Evolutionary conservation across 2,888 invertebrate species (phyloP), one percentile per base, ranked within the genome.

Genomic region (Baccha elongata): DNA sequence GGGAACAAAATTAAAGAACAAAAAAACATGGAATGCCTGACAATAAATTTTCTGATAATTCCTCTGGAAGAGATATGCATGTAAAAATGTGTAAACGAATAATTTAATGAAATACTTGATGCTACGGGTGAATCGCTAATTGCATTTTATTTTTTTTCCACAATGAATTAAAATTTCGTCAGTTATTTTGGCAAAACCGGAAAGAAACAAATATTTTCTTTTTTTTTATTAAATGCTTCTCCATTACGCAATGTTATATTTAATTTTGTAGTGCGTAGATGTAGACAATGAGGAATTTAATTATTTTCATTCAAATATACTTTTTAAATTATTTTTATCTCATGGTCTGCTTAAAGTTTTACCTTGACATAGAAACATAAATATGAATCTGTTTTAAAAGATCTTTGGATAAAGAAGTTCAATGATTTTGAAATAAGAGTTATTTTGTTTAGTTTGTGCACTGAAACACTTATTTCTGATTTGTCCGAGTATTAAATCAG

Each of bases 141-240:
- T 69, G 79, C 17, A 50, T 64, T 80, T 80, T 68, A 74, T 74
- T 79, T 60, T 65, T 15, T 65, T 64, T 40, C 6, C 29, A 29
- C 40, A 26, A 7, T 44, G 46, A 29, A 60, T 40, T 71, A 15
- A 50, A 32, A 71, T 50, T 48, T 50, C 21, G 19, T 44, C 23
- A 32, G 42, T 42, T 55, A 48, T 68, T 74, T 21, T 48, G 79
- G 37, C 8, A 50, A 58, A 80, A 48, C 74, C 68, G 74, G 79
- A 69, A 73, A 74, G 42, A 46, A 48, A 46, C 35, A 58, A 55
- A 65, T 26, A 42, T 50, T 26, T 29, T 78, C 46, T 72, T 60
- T 32, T 19, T 44, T 17, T 13, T 42, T 5, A 23, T n/a, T 3
- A 23, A 5, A 23, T 23, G 23, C 23, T 4, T 23, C 23, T 23